Evolutionary conservation across 1,140 invertebrate species (phyloP).

Genomic region (Chymomyza costata): DNA sequence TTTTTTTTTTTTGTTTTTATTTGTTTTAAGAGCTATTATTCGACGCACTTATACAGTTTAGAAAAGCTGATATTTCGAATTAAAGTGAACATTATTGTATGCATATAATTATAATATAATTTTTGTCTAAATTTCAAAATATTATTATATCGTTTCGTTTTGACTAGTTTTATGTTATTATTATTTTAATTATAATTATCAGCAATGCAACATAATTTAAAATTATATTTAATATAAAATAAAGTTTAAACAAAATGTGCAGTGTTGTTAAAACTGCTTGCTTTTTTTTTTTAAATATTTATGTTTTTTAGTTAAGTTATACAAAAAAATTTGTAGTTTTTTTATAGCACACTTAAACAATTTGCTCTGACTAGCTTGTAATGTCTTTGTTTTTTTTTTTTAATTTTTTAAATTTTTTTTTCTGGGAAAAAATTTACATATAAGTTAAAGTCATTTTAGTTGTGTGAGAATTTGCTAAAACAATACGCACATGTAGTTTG

Average conservation of each 20-base stretch:
- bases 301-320: slow-evolving; percentile 4
- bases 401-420: slow-evolving; percentile 27
- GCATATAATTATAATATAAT: slow-evolving; percentile 56
- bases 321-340: slow-evolving; percentile 4
- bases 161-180: slow-evolving; percentile 40
- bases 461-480: slow-evolving; percentile 65
- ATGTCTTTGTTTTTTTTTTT: slow-evolving; percentile 25
- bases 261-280: slow-evolving; percentile 8
- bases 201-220: slow-evolving; percentile 52
- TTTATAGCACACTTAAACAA: slow-evolving; percentile 50
- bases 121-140: slow-evolving; percentile 68
- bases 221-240: slow-evolving; percentile 31
- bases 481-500: slow-evolving; percentile 43
- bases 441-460: too few relatives aligned
- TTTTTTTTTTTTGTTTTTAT: slow-evolving; percentile 20
- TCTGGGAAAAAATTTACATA: slow-evolving; percentile 35
- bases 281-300: slow-evolving; percentile 22
- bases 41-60: slow-evolving; percentile 29
- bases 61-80: slow-evolving; percentile 45
- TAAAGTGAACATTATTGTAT: slow-evolving; percentile 45
- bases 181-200: slow-evolving; percentile 22
- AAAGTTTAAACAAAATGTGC: slow-evolving; percentile 50
- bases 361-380: slow-evolving; percentile 51
- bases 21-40: slow-evolving; percentile 46
- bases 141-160: slow-evolving; percentile 37